These are phyloP conservation scores for Ochropleura leucogaster DNA, from an alignment of 2,888 invertebrate species.

Conservation along the genomic window DNA sequence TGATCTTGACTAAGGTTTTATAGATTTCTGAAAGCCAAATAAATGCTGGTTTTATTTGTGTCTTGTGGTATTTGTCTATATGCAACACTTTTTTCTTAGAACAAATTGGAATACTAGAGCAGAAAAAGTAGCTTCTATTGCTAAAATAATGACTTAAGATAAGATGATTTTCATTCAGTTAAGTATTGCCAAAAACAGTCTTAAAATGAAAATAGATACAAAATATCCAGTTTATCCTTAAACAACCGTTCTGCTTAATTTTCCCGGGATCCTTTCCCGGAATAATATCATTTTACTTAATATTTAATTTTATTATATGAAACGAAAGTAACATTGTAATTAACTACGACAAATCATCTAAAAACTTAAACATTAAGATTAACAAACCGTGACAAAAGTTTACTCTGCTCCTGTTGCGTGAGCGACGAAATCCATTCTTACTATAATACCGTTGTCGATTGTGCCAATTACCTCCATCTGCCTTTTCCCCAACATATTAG, in stretches of 20 bases:
- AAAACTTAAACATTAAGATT: constrained; percentile 84
- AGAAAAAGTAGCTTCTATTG: not conserved
- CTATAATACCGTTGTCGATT: constrained; percentile 59
- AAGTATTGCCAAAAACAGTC: not conserved
- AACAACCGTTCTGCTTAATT: constrained; percentile 14
- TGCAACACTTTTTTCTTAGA: not conserved
- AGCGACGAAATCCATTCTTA: constrained; percentile 84
- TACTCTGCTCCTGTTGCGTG: constrained; percentile 87
- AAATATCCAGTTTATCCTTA: not conserved
- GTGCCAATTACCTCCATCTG: constrained; percentile 60
- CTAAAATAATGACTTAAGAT: not conserved
- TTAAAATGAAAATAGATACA: not conserved
- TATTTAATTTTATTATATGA: constrained; percentile 34
- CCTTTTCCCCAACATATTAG: constrained; percentile 72
- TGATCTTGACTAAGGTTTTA: not conserved
- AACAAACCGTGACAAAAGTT: constrained; percentile 88
- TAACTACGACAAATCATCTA: constrained; percentile 73
- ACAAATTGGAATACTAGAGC: not conserved
- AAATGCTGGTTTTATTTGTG: not conserved
- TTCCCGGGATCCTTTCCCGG: constrained; percentile 1
- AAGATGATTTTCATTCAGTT: not conserved
- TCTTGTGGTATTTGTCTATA: not conserved
- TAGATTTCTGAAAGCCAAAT: not conserved
- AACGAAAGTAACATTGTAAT: constrained; percentile 51
- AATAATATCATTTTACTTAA: constrained; percentile 5